Evolutionary conservation across 1,140 invertebrate species (phyloP), one percentile per base, ranked within the genome.

Genomic region (Drosophila pachea): DNA sequence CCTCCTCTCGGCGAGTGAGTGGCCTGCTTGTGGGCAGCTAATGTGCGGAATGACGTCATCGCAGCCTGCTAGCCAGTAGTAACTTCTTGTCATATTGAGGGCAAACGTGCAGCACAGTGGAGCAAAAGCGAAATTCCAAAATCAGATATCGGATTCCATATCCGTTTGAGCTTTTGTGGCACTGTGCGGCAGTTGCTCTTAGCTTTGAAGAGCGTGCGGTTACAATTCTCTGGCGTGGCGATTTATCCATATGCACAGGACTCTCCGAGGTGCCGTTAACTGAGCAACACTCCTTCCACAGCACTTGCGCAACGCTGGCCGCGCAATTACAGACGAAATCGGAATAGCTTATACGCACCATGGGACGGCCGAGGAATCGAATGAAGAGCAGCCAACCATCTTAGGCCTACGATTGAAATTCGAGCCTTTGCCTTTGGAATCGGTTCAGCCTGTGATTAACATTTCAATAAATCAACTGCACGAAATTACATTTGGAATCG

Each of bases 31-130:
- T 60, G 55, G 42, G 70, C 42, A 73, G 48, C 74, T 63, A 83
- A 66, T 83, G 78, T 87, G 68, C 70, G 75, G 68, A 55, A 83
- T 83, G 83, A 87, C 84, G 84, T 87, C 84, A 87, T 73, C 48
- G 71, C 67, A 66, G 60, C 38, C 22, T 16, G 32, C 32, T 53
- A 68, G 40, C 65, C 48, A 55, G 61, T 14, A 73, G 33, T 69
- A 50, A 73, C 75, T 78, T 76, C 61, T 75, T 54, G 62, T 42
- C 42, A 42, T 72, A 83, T 83, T 78, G 58, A 83, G 78, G 75
- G 47, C 78, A 83, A 67, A 32, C 58, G 22, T 65, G 61, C 64
- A 45, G 53, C 47, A 76, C 76, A 72, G 67, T 81, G 79, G 22
- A 4, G 29, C 31, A 2, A 40, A 62, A 22, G 4, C 9, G 12